Base-by-base conservation (phyloP, 1,140 invertebrate genomes). In the Hylaeus anthracinus region DNA sequence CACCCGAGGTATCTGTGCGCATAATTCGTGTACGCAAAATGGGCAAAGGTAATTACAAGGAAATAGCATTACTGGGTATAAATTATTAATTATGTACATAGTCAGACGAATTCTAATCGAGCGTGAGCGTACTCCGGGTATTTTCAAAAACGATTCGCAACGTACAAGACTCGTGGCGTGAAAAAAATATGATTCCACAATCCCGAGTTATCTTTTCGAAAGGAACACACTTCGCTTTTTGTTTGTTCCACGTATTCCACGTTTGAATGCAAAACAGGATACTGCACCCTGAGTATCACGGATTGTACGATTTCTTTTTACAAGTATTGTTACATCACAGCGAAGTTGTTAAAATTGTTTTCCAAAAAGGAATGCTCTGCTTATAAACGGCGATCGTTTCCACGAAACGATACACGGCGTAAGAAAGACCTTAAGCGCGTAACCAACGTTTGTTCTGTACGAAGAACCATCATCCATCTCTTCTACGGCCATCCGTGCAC, bases 311-410 rank as follows among this genome's bases (percentile, higher is more conserved):
- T 51, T 51, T 60, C 55, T 67, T 14, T 58, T 76, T 69, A 65
- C 45, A 45, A 48, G 56, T 76, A 78, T 45, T 65, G 14, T 37
- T 84, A 60, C 53, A 69, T 83, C 58, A 55, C 70, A 69, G 65
- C 10, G 53, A 70, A 39, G 55, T 83, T 61, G 58, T 26, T 26
- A 41, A 41, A 60, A 26, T 60, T 39, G 64, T 5, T 60, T 67
- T 75, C 48, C 56, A 37, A 61, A 69, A 72, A 67, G 58, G 51
- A 72, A 82, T 64, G 64, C 70, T 75, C 55, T 26, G 71, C 10
- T 3, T 14, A 14, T 37, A 41, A 66, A 55, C 14, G 66, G 43
- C 26, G 37, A 26, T 60, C 55, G 26, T 48, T 48, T 48, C 45
- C 45, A 61, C 39, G 51, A 75, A 51, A 43, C 63, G n/a, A 74